Percentiles rank a stretch among this genome's conserved stretches.
Conservation (phyloP, 1,140 invertebrate species). For the Acyrthosiphon pisum region DNA sequence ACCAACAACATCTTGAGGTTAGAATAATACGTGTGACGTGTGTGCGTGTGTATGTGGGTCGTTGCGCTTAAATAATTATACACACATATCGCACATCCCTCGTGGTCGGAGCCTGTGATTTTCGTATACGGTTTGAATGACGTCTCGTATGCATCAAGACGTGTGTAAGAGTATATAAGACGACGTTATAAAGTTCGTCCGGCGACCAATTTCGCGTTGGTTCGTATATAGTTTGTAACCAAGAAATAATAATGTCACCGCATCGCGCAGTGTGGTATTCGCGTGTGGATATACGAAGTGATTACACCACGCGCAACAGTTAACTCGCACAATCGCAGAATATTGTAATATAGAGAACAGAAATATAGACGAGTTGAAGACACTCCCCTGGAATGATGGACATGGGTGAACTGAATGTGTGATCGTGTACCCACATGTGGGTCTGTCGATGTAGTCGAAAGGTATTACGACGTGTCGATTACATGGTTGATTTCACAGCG, state of each 20-base stretch:
- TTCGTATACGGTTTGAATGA: neutral
- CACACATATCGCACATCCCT: neutral
- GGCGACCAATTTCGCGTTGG: neutral
- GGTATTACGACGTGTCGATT: too few species aligned
- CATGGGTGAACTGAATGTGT: neutral
- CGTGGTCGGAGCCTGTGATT: neutral
- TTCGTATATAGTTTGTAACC: neutral
- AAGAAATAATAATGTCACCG: neutral
- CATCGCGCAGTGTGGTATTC: neutral
- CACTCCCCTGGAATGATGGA: neutral
- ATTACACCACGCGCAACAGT: neutral
- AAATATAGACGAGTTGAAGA: neutral
- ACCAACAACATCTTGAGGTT: too few species aligned
- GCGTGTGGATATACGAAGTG: neutral
- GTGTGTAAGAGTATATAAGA: neutral
- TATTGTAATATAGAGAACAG: neutral
- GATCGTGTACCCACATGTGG: too few species aligned
- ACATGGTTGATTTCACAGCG: neutral
- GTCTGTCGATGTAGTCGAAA: too few species aligned
- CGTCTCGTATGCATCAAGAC: neutral
- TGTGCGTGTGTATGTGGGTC: neutral
- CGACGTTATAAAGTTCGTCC: neutral
- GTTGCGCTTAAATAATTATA: neutral
- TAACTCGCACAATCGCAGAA: neutral
- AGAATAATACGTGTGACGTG: too few species aligned